Evolutionary conservation across 2,888 invertebrate genomes (phyloP), one percentile per base, ranked within the genome.

Genomic region (Serrognathus titanus): DNA sequence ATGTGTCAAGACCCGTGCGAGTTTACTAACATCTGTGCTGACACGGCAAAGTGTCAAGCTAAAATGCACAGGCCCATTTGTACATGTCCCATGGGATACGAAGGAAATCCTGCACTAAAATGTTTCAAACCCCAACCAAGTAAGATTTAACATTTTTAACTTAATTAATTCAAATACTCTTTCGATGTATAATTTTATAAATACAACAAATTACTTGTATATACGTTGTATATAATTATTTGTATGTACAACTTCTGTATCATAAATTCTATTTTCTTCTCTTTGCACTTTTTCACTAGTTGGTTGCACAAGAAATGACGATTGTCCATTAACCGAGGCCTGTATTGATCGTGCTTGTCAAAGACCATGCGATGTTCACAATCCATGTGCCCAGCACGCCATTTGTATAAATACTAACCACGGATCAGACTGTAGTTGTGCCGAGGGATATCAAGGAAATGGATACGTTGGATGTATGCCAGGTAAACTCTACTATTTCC

Each of bases 331-430:
- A 74, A 90, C 89, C 63, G 92, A 94, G 80, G 91, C 90, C 74
- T 95, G 94, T 81, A 86, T 93, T 78, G 87, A 88, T 76, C 84
- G 85, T 73, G 85, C 87, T 76, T 94, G 94, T 76, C 90, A 90
- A 79, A 88, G 88, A 79, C 94, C 94, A 46, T 94, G 94, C 78
- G 89, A 87, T 73, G 83, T 90, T 69, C 88, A 87, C 74, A 89
- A 92, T 74, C 93, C 93, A 52, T 94, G 94, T 74, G 86, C 86
- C 65, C 84, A 84, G 68, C 88, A 92, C 75, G 92, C 93, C 54
- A 85, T 90, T 64, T 94, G 94, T 80, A 85, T 91, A 78, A 93
- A 93, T 78, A 89, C 89, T 51, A 91, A 92, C 70, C 94, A 94
- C 73, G 89, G 88, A 64, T 88, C 90, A 20, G 91, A 92, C 71